A percentile compares a stretch with the other conserved stretches of the same genome.
phyloP scores from a whole-genome alignment of 2,797 vertebrate species.

The Sternarchorhynchus goeldii region DNA sequence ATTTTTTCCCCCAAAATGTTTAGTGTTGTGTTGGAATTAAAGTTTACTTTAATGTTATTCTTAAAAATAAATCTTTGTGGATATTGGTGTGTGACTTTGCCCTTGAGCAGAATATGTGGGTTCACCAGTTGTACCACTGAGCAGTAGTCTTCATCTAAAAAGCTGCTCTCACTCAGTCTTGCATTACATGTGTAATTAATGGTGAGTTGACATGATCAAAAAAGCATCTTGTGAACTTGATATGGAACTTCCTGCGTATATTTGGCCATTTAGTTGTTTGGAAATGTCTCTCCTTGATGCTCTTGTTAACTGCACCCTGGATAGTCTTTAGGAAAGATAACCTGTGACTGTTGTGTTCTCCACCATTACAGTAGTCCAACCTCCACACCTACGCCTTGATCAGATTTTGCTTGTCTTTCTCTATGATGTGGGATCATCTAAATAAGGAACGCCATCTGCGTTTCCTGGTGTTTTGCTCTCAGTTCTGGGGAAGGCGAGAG shows the following conservation, averaged over 20 bases:
- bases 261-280: constrained; percentile 63
- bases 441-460: constrained; percentile 27
- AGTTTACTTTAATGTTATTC: too few species aligned
- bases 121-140: constrained; percentile 40
- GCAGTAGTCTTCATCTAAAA: constrained; percentile 46
- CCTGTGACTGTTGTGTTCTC: constrained; percentile 29
- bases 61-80: too few species aligned
- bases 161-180: constrained; percentile 53
- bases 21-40: too few species aligned
- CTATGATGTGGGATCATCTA: constrained; percentile 18
- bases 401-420: constrained; percentile 33
- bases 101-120: neutral
- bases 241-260: constrained; percentile 61
- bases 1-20: too few species aligned
- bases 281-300: constrained; percentile 55
- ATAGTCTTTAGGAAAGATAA: constrained; percentile 23
- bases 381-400: constrained; percentile 29
- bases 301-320: constrained; percentile 50
- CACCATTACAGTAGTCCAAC: constrained; percentile 22
- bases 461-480: constrained; percentile 34
- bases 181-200: constrained; percentile 62
- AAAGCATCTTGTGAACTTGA: constrained; percentile 64
- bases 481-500: constrained; percentile 38
- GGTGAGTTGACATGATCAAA: constrained; percentile 64
- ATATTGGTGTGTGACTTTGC: too few species aligned